phyloP scores from a whole-genome alignment of 2,888 invertebrate genomes.

The Limnephilus rhombicus region DNA sequence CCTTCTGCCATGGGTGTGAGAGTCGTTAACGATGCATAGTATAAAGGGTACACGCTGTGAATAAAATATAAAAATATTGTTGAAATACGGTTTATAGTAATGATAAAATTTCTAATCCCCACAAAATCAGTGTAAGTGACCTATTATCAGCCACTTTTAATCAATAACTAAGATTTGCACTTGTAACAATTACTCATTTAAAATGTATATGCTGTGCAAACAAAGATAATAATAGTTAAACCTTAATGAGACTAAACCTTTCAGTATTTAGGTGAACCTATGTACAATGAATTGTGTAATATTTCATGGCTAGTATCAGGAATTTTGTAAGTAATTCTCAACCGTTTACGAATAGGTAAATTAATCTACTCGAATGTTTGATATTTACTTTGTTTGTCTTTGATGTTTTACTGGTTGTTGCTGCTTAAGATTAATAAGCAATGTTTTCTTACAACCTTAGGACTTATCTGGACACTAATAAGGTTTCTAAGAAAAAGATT shows the following conservation, averaged over 20 bases:
- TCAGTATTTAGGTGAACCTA: not conserved
- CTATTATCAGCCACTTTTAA: not conserved
- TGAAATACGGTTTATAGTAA: not conserved
- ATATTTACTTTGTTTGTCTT: not conserved
- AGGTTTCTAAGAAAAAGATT: too few relatives aligned
- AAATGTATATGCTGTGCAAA: not conserved
- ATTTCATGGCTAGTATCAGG: not conserved
- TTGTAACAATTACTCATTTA: not conserved
- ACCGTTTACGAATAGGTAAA: not conserved
- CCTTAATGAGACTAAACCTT: not conserved
- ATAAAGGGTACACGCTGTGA: not conserved
- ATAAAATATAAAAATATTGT: not conserved
- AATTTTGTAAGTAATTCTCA: not conserved
- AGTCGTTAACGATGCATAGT: not conserved
- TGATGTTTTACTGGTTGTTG: not conserved
- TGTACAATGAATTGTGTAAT: not conserved
- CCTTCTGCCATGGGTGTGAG: not conserved
- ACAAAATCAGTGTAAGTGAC: not conserved
- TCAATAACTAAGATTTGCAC: not conserved
- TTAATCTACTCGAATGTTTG: not conserved
- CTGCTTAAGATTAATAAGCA: not conserved
- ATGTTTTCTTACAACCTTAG: not conserved
- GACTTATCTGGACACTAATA: too few relatives aligned
- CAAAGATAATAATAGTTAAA: not conserved
- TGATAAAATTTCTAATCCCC: not conserved